phyloP scores from a whole-genome alignment of 1,140 invertebrate species.

The Oedothorax gibbosus region DNA sequence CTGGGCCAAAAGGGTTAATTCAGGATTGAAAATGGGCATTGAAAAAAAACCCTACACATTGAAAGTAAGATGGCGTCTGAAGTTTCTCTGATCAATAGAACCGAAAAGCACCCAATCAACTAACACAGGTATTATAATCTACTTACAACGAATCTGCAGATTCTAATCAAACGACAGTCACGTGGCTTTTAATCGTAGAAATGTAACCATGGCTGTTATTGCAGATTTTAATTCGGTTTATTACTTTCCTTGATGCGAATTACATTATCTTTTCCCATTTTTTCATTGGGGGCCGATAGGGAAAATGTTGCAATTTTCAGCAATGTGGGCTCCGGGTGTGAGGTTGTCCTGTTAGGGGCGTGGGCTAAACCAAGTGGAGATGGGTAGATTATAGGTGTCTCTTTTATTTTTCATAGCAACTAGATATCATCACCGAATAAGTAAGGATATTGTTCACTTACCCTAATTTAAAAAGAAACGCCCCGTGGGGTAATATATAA shows the following conservation, averaged over 20 bases:
- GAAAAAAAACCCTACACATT: too few relatives aligned
- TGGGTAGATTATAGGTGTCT: constrained; percentile 59
- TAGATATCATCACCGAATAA: constrained; percentile 57
- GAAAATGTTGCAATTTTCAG: constrained; percentile 35
- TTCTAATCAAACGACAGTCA: too few relatives aligned
- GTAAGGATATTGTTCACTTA: constrained; percentile 59
- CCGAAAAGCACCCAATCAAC: too few relatives aligned
- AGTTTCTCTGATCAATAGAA: too few relatives aligned
- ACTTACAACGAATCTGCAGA: too few relatives aligned
- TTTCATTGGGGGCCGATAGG: constrained; percentile 25
- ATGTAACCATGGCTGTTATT: background rate
- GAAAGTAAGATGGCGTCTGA: too few relatives aligned
- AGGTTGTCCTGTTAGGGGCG: constrained; percentile 41
- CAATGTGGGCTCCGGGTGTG: constrained; percentile 33
- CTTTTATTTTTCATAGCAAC: constrained; percentile 55
- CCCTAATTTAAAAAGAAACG: constrained; percentile 57
- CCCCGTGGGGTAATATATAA: constrained; percentile 7
- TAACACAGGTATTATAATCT: too few relatives aligned
- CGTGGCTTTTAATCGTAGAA: too few relatives aligned
- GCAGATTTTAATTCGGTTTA: constrained; percentile 33
- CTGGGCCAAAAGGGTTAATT: too few relatives aligned
- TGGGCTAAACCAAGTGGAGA: constrained; percentile 55
- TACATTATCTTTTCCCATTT: constrained; percentile 30
- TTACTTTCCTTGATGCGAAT: background rate
- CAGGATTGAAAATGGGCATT: too few relatives aligned